phyloP scores from a whole-genome alignment of 1,140 invertebrate genomes.

The Heliconius hermathena region DNA sequence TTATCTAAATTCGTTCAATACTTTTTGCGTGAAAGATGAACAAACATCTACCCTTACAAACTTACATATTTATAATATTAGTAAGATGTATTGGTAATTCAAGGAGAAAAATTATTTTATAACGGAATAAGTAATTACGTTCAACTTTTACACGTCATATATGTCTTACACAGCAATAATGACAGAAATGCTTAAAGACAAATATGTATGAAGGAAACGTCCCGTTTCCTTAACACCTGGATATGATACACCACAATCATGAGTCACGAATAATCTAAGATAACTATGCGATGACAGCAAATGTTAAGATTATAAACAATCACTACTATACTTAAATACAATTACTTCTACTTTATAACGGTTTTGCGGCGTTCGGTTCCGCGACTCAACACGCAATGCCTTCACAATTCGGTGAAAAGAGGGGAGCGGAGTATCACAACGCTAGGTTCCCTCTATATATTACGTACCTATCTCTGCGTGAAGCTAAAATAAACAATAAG shows the following conservation, averaged over 20 bases:
- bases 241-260: background rate
- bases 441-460: too few species aligned
- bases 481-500: too few species aligned
- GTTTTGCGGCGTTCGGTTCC: too few species aligned
- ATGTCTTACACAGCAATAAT: background rate
- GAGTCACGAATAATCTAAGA: background rate
- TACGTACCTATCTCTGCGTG: too few species aligned
- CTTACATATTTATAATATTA: too few species aligned
- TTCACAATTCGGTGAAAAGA: too few species aligned
- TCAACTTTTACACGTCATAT: background rate
- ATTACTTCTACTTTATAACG: background rate
- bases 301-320: background rate
- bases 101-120: background rate
- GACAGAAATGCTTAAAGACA: background rate
- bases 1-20: too few species aligned
- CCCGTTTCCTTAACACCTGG: background rate
- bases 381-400: too few species aligned
- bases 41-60: too few species aligned
- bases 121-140: background rate
- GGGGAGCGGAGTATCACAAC: too few species aligned
- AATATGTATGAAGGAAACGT: background rate
- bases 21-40: too few species aligned
- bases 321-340: background rate
- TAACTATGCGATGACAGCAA: background rate
- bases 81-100: background rate